Conservation (phyloP, 2,888 invertebrate species). For the Dascillus cervinus region DNA sequence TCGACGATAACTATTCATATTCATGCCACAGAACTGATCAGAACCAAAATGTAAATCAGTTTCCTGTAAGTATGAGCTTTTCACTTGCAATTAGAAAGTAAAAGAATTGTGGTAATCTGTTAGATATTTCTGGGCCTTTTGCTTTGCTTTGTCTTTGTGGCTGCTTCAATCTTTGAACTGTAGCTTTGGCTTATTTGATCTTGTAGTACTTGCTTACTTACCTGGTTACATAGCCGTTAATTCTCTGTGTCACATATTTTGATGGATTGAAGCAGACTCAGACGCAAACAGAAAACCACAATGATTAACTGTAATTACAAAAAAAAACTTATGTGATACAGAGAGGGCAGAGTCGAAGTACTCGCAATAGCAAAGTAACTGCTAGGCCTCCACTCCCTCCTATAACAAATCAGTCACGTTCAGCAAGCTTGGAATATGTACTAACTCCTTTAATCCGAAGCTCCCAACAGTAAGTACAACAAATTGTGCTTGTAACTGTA, state of each 20-base stretch:
- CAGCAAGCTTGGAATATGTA: constrained; percentile 32
- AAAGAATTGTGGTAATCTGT: not conserved
- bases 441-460: constrained; percentile 32
- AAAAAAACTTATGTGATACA: constrained; percentile 27
- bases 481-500: not conserved
- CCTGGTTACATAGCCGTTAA: constrained; percentile 4
- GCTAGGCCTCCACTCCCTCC: constrained; percentile 28
- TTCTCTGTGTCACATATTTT: constrained; percentile 23
- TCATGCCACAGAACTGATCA: constrained; percentile 23
- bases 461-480: constrained; percentile 27
- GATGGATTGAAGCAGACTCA: constrained; percentile 23
- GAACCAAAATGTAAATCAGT: constrained; percentile 25
- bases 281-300: constrained; percentile 11
- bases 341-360: constrained; percentile 30
- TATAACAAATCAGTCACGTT: constrained; percentile 29
- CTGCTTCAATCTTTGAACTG: constrained; percentile 26
- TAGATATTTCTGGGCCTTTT: constrained; percentile 21
- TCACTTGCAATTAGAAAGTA: not conserved
- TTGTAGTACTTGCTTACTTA: too few species aligned
- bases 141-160: constrained; percentile 28
- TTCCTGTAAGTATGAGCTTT: constrained; percentile 23
- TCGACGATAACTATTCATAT: constrained; percentile 26
- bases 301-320: constrained; percentile 5
- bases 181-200: constrained; percentile 12
- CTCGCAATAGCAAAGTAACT: constrained; percentile 26